Evolutionary conservation across 2,113 vertebrate genomes (phyloP).

Genomic region (Ascaphus truei): DNA sequence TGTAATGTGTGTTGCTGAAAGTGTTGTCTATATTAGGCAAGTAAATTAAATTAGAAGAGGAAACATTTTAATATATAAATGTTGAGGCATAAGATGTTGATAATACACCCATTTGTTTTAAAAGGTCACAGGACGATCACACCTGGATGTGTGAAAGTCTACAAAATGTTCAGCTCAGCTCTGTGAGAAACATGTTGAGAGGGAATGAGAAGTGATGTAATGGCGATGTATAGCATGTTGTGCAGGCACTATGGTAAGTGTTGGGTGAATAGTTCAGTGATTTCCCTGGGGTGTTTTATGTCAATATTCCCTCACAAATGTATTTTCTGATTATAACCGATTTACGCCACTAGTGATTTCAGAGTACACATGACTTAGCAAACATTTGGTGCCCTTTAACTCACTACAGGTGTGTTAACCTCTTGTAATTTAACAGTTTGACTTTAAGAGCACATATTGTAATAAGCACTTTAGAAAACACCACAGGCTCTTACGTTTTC

Average conservation of each 20-base stretch:
- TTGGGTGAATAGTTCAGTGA: conserved; percentile 27
- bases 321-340: conserved; percentile 18
- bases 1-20: too few species aligned
- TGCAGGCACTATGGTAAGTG: conserved; percentile 16
- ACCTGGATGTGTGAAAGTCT: conserved; percentile 4
- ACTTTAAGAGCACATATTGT: neutral
- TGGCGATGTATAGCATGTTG: neutral
- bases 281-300: conserved; percentile 27
- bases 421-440: neutral
- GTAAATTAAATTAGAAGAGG: too few species aligned
- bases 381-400: conserved; percentile 12
- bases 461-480: neutral
- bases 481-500: neutral
- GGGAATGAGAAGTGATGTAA: conserved; percentile 15
- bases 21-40: too few species aligned
- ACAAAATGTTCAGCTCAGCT: neutral
- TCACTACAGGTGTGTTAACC: neutral
- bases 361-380: conserved; percentile 1
- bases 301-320: conserved; percentile 30
- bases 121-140: neutral
- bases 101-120: too few species aligned
- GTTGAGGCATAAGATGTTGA: too few species aligned
- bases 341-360: conserved; percentile 16
- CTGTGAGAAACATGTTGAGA: neutral
- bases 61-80: too few species aligned